Base-by-base conservation (phyloP, 2,113 vertebrate species). In the human region DNA sequence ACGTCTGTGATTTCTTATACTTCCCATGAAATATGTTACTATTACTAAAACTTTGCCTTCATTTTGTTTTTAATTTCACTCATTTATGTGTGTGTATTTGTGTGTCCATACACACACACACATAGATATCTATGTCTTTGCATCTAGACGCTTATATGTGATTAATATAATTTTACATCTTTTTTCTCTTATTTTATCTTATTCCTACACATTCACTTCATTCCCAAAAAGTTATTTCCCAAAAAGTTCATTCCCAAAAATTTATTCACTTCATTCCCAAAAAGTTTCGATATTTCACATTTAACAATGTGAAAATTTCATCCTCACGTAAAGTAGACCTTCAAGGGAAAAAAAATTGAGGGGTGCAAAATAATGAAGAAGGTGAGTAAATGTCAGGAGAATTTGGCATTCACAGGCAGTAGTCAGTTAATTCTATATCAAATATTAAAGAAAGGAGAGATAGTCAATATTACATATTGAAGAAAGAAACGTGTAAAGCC, bases 361-460 rank as follows among this genome's bases (percentile, higher is more conserved):
- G 52, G 4, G 4, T 38, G 5, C 22, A 16, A 90, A 25, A 76
- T 81, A 91, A 72, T 76, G 4, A 72, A 61, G 17, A 76, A 30
- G 2, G 0, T 35, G 84, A 50, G 22, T 66, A 93, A 81, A 64
- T 93, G 17, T 64, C 27, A 86, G 20, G 18, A 73, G 43, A 93
- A 38, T 86, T 59, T 83, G 32, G 25, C 16, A 78, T 94, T 95
- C 55, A 48, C 6, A 52, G 23, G 13, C 2, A 95, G 27, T 7
- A 55, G 23, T 32, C 4, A 87, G 35, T 1, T 92, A 90, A 90
- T 92, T 92, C 22, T 93, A 20, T 61, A 61, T 64, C 2, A 61
- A 97, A 96, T 88, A 61, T 82, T 72, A 95, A 96, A 76, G 25
- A 87, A 95, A 94, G 4, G 11, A 52, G 25, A 50, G 6, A 59